Conservation (phyloP, 2,888 invertebrate genomes). For the Cosmia trapezina region DNA sequence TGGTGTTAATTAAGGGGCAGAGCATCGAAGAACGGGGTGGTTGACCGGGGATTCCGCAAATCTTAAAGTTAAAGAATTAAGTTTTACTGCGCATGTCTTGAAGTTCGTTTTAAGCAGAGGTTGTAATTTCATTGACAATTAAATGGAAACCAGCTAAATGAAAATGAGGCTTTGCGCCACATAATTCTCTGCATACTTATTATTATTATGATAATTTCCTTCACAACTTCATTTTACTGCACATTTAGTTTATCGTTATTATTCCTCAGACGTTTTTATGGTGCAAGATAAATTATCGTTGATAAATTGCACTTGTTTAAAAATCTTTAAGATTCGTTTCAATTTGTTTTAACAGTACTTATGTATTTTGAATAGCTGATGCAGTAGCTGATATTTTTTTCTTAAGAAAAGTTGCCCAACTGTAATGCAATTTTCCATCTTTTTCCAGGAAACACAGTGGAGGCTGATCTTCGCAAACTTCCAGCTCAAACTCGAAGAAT, state of each 20-base stretch:
- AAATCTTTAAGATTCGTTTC: background rate
- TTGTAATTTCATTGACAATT: conserved; percentile 33
- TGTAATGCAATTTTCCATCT: background rate
- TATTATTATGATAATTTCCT: conserved; percentile 7
- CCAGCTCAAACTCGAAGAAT: background rate
- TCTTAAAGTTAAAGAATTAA: conserved; percentile 40
- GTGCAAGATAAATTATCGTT: conserved; percentile 2
- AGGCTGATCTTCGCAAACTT: background rate
- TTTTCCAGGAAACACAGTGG: background rate
- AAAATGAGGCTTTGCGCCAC: background rate
- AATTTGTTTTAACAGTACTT: background rate
- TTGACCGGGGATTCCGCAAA: conserved; percentile 41
- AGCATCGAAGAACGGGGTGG: conserved; percentile 39
- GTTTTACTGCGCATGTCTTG: conserved; percentile 32
- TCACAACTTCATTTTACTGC: conserved; percentile 7
- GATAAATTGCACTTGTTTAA: background rate
- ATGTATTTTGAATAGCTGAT: too few species aligned
- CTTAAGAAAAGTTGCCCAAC: too few species aligned
- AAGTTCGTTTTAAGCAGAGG: conserved; percentile 20
- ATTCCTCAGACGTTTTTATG: conserved; percentile 7
- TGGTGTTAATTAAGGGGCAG: conserved; percentile 68
- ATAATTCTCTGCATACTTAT: background rate
- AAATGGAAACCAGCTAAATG: conserved; percentile 20
- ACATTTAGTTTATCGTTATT: conserved; percentile 6
- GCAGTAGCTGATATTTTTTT: background rate